A percentile compares a stretch with the other conserved stretches of the same genome.
phyloP scores from a whole-genome alignment of 2,797 vertebrate genomes.

The Gambusia yucatana region DNA sequence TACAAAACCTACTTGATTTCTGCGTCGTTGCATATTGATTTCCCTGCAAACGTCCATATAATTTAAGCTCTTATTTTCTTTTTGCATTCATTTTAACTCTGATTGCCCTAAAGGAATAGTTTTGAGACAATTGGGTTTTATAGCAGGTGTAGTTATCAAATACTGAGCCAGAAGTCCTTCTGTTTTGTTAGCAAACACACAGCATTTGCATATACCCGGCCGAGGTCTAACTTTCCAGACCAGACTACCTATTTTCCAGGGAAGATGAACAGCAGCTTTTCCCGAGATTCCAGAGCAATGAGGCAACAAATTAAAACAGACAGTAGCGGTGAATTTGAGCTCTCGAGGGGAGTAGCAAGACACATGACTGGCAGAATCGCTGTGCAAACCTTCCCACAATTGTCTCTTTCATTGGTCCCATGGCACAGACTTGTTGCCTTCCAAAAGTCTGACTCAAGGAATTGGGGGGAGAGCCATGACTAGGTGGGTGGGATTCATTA shows the following conservation, averaged over 20 bases:
- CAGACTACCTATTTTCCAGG: constrained; percentile 36
- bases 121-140: neutral
- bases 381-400: constrained; percentile 70
- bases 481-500: constrained; percentile 55
- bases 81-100: constrained; percentile 6
- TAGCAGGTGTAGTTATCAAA: neutral
- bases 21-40: constrained; percentile 12
- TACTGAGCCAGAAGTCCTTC: constrained; percentile 7
- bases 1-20: constrained; percentile 30
- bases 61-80: constrained; percentile 14
- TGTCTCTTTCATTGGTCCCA: constrained; percentile 70
- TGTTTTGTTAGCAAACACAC: constrained; percentile 31
- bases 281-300: constrained; percentile 70
- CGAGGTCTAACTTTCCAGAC: constrained; percentile 32
- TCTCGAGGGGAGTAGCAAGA: constrained; percentile 59
- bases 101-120: constrained; percentile 6
- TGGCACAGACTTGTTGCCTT: constrained; percentile 53
- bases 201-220: constrained; percentile 37
- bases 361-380: constrained; percentile 73
- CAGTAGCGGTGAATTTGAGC: constrained; percentile 70
- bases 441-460: constrained; percentile 57
- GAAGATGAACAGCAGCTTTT: constrained; percentile 54
- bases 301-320: constrained; percentile 75
- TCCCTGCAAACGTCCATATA: constrained; percentile 22
- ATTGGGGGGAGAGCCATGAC: constrained; percentile 24